phyloP scores from a whole-genome alignment of 30 jellyfish, hydroid and myxozoan genomes.

The Aurelia sp. region DNA sequence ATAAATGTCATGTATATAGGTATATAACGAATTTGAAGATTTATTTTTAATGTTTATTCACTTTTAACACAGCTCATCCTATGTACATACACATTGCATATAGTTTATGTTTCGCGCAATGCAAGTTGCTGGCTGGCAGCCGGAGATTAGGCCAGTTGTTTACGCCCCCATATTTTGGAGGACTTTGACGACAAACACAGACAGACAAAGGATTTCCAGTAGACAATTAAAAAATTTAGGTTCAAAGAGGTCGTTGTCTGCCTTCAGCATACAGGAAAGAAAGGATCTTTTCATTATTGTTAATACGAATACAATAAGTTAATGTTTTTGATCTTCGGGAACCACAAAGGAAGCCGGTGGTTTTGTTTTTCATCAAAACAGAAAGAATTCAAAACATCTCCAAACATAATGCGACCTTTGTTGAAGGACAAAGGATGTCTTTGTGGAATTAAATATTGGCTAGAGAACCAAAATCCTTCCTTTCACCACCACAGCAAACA shows the following conservation, averaged over 20 bases:
- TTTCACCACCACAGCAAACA: no score
- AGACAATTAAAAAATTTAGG: no score
- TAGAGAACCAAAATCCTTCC: no score
- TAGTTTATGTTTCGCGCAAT: not conserved
- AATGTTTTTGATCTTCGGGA: not conserved
- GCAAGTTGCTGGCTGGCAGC: not conserved
- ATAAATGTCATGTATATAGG: conserved; percentile 28
- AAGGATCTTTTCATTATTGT: conserved; percentile 21
- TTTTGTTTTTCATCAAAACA: conserved; percentile 14
- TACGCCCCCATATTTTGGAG: no score
- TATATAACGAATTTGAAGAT: conserved; percentile 35
- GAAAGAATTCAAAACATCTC: conserved; percentile 32
- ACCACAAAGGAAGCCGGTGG: conserved; percentile 60
- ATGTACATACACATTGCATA: not conserved
- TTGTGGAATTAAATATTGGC: no score
- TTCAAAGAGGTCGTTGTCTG: not conserved
- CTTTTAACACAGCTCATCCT: not conserved
- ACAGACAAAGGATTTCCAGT: no score
- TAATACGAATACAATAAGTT: not conserved
- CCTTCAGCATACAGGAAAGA: not conserved
- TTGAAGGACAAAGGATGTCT: not conserved
- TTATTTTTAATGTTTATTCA: not conserved
- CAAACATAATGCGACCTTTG: conserved; percentile 21
- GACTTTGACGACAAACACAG: no score
- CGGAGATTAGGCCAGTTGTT: no score